Base-by-base conservation (phyloP, 2,113 vertebrate genomes). In the Poeciliopsis turrubarensis region DNA sequence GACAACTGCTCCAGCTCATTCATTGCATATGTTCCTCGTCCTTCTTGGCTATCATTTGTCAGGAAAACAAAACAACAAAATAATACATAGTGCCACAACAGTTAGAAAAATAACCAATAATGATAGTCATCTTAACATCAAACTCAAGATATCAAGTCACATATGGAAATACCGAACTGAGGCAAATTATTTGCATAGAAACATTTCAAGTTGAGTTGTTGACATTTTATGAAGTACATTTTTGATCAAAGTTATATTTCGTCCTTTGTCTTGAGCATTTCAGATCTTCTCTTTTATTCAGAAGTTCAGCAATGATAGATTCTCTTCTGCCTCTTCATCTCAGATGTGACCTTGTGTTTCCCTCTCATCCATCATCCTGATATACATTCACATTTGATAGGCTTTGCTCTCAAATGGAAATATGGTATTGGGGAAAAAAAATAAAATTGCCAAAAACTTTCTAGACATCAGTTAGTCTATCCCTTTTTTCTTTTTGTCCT, bases 291-390 rank as follows among this genome's bases (percentile, higher is more conserved):
- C 47, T 69, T 31, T 60, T 57, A 78, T 71, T 65, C 60, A 69
- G 17, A 54, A 39, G 10, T 27, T 54, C 15, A 41, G 39, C 39
- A 41, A 41, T 41, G 3, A 22, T 25, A 8, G 78, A 80, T 66
- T 68, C 1, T 68, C 68, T 79, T 65, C 65, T 65, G 73, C 66
- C 64, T 34, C n/a, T 4, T 76, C 17, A 34, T 77, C 73, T 82
- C 63, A 69, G 41, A n/a, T 64, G 47, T 67, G 80, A 82, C 82
- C 82, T 82, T 84, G 72, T 17, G 47, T 54, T 54, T 11, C 3
- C 44, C 32, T 1, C 6, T 80, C 79, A 87, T 87, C 86, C 68
- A 83, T 89, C 86, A 78, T 57, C 73, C 57, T 44, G 34, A 6
- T 51, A 64, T 63, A 51, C 19, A 54, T 54, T 19, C 47, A 41